Evolutionary conservation across 1,140 invertebrate genomes (phyloP).

Genomic region (Achatina immaculata): DNA sequence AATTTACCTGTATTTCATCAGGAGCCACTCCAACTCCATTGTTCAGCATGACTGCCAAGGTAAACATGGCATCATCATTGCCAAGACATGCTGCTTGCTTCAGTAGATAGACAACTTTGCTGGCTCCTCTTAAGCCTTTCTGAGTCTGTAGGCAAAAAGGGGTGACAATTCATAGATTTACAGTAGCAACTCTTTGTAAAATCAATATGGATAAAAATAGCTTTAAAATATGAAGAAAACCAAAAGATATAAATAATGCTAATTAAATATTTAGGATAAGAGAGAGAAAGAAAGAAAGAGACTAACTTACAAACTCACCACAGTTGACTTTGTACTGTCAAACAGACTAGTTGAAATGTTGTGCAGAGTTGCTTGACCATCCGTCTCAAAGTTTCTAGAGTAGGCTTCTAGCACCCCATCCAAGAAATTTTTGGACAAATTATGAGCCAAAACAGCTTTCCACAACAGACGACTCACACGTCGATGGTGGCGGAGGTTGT

Average conservation of each 20-base stretch:
- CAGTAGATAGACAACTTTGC: constrained; percentile 43
- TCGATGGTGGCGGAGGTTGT: constrained; percentile 2
- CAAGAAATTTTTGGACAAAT: constrained; percentile 24
- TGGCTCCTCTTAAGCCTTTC: constrained; percentile 35
- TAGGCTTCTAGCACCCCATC: constrained; percentile 5
- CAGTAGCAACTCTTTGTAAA: no score
- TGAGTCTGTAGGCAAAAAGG: constrained; percentile 38
- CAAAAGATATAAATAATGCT: no score
- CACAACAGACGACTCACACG: neutral
- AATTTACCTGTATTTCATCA: constrained; percentile 60
- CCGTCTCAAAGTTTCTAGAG: neutral
- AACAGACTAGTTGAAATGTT: constrained; percentile 4
- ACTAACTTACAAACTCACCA: constrained; percentile 17
- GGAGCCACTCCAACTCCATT: constrained; percentile 55
- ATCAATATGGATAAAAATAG: no score
- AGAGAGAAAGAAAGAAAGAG: no score
- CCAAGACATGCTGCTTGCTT: constrained; percentile 61
- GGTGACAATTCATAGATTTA: neutral
- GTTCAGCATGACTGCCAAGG: constrained; percentile 60
- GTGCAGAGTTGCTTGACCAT: neutral
- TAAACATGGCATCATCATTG: constrained; percentile 60
- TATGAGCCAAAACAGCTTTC: neutral
- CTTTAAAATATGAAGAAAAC: no score
- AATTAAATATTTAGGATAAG: no score
- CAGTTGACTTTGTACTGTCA: constrained; percentile 4